A percentile compares a stretch with the other conserved stretches of the same genome.
Conservation (phyloP, 2,797 vertebrate genomes). For the Ceyx erithaca region DNA sequence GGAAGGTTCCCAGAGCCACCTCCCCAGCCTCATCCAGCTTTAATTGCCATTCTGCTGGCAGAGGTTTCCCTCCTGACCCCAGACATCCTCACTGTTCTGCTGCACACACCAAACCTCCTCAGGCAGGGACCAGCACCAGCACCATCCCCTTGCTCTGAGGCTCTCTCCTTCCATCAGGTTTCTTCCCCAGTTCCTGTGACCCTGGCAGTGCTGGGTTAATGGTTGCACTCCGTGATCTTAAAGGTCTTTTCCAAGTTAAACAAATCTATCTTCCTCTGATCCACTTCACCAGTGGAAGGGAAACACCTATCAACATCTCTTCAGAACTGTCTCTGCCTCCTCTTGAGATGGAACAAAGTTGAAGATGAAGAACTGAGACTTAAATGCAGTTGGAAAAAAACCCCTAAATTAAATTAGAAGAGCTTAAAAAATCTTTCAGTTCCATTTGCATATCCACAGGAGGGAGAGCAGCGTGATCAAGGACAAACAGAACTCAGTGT, state of each 20-base stretch:
- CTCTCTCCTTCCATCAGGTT: fast-evolving
- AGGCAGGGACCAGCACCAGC: fast-evolving
- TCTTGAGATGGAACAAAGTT: neutral
- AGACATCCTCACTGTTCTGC: fast-evolving
- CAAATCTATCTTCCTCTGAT: neutral
- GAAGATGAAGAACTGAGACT: neutral
- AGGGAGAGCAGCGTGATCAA: neutral
- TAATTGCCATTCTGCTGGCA: neutral
- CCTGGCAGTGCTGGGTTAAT: neutral
- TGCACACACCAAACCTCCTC: fast-evolving
- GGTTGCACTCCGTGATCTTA: neutral
- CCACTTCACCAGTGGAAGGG: too few species aligned
- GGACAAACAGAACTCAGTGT: neutral
- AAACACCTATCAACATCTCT: fast-evolving
- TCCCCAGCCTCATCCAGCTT: neutral
- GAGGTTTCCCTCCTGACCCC: neutral
- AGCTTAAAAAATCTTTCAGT: neutral
- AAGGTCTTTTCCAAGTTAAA: neutral
- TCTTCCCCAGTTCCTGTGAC: fast-evolving
- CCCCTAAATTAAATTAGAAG: neutral
- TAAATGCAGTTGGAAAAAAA: neutral
- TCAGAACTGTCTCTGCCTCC: neutral
- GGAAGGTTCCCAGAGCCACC: neutral
- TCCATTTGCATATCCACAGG: neutral
- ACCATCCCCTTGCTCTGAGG: fast-evolving